A percentile compares a stretch with the other conserved stretches of the same genome.
phyloP scores from a whole-genome alignment of 2,113 vertebrate genomes.

The Sclerurus mexicanus region DNA sequence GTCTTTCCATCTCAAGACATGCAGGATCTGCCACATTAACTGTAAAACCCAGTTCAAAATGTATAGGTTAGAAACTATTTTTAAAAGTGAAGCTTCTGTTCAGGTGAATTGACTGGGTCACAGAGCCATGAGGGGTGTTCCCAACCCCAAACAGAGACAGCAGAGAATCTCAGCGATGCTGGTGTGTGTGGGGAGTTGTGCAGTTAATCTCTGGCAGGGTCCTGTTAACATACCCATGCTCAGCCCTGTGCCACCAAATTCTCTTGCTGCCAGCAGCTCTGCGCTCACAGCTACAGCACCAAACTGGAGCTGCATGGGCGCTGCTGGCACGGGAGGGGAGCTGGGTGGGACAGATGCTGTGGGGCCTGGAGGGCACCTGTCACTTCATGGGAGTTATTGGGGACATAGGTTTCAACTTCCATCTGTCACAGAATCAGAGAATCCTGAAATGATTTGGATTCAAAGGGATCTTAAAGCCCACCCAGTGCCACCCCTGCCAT shows the following conservation, averaged over 20 bases:
- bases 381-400: background rate
- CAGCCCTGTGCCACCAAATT: background rate
- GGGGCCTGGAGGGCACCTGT: background rate
- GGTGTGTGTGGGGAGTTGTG: background rate
- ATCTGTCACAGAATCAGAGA: accelerated
- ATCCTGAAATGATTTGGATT: accelerated
- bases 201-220: background rate
- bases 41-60: background rate
- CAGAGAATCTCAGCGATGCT: background rate
- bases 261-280: background rate
- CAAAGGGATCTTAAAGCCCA: accelerated
- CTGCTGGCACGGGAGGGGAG: accelerated
- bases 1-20: background rate
- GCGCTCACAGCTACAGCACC: background rate
- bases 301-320: background rate
- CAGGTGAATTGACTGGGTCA: background rate
- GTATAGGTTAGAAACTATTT: background rate
- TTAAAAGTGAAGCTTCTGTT: background rate
- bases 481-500: background rate
- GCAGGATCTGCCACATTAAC: background rate
- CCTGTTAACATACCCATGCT: background rate
- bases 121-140: background rate
- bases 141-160: background rate
- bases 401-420: accelerated
- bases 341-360: background rate